These are phyloP conservation scores for Cheirogaleus medius DNA, from an alignment of 2,113 vertebrate genomes.

Conservation along the genomic window DNA sequence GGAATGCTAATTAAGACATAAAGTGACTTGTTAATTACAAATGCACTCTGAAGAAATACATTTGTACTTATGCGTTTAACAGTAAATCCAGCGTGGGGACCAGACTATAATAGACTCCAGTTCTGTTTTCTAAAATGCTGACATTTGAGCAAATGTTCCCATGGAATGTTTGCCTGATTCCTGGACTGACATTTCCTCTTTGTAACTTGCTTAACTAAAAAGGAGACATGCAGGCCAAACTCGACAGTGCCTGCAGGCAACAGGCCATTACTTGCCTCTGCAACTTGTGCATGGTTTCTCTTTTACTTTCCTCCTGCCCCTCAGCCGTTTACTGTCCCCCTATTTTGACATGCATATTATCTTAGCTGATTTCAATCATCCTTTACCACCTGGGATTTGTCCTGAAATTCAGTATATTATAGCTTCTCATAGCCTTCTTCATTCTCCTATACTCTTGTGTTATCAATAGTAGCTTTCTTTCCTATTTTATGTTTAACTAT, in stretches of 20 bases:
- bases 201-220: conserved; percentile 83
- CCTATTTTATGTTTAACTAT: conserved; percentile 79
- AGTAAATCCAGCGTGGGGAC: conserved; percentile 72
- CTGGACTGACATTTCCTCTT: conserved; percentile 88
- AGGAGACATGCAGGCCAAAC: conserved; percentile 79
- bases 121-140: conserved; percentile 81
- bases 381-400: conserved; percentile 84
- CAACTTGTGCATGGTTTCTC: conserved; percentile 80
- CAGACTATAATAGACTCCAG: conserved; percentile 68
- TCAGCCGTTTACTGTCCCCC: conserved; percentile 69
- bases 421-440: conserved; percentile 81
- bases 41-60: conserved; percentile 54
- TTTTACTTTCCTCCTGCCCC: conserved; percentile 52
- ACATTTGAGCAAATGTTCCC: conserved; percentile 83
- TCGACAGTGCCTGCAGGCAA: conserved; percentile 78
- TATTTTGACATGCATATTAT: conserved; percentile 83
- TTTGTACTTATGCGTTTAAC: conserved; percentile 56
- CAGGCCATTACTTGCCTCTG: conserved; percentile 79
- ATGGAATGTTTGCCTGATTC: conserved; percentile 83
- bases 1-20: conserved; percentile 73
- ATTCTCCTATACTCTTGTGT: conserved; percentile 67
- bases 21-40: conserved; percentile 69
- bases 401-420: conserved; percentile 81
- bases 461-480: conserved; percentile 84
- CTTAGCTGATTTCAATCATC: conserved; percentile 84